phyloP scores from a whole-genome alignment of 1,140 invertebrate species.

The Aphelinus certus region DNA sequence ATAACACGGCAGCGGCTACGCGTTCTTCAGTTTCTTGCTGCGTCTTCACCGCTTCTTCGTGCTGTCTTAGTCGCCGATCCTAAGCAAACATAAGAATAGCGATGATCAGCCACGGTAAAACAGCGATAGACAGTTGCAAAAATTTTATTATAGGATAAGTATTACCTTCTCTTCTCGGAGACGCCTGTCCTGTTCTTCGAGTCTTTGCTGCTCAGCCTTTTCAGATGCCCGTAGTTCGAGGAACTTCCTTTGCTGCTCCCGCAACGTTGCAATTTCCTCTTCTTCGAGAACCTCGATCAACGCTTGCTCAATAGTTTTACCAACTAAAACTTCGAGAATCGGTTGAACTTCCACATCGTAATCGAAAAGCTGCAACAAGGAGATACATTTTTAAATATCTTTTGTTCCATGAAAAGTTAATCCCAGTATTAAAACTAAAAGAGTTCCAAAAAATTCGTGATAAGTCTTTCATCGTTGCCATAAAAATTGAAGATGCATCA shows the following conservation, averaged over 20 bases:
- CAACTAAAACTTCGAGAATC: constrained; percentile 86
- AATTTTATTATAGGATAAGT: background rate
- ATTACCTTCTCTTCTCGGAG: constrained; percentile 70
- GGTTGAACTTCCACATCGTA: constrained; percentile 90
- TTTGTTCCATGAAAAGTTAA: background rate
- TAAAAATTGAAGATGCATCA: too few species aligned
- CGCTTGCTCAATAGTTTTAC: constrained; percentile 87
- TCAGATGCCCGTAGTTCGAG: constrained; percentile 82
- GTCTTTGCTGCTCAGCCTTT: constrained; percentile 77
- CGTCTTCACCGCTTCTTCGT: constrained; percentile 65
- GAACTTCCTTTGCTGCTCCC: constrained; percentile 81
- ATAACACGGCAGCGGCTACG: constrained; percentile 81
- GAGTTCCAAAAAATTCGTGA: constrained; percentile 1
- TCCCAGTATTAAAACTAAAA: constrained; percentile 4
- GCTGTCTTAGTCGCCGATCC: constrained; percentile 69
- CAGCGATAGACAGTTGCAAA: too few species aligned
- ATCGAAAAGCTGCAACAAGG: constrained; percentile 76
- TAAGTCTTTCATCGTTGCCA: background rate
- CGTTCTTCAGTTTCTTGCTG: constrained; percentile 80
- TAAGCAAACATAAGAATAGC: constrained; percentile 41
- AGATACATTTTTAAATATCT: constrained; percentile 4
- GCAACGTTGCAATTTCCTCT: constrained; percentile 77
- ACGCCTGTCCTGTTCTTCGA: constrained; percentile 78
- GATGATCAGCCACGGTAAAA: too few species aligned
- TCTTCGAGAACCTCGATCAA: constrained; percentile 84